A percentile compares a stretch with the other conserved stretches of the same genome.
phyloP scores from a whole-genome alignment of 1,140 invertebrate species.

The Venustaconcha ellipsiformis region DNA sequence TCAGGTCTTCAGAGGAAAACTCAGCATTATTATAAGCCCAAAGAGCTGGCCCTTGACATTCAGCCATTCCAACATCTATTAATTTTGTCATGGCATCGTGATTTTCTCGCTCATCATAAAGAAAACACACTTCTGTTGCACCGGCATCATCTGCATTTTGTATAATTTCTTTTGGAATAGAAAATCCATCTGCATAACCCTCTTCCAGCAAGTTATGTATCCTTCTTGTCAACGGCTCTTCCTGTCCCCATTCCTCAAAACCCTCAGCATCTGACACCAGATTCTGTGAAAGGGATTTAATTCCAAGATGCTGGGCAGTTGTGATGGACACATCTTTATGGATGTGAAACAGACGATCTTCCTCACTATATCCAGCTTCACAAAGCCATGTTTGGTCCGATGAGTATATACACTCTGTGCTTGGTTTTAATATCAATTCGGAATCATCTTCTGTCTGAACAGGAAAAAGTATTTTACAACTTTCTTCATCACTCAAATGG shows the following conservation, averaged over 20 bases:
- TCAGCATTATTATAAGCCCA: conserved; percentile 54
- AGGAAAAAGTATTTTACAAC: neutral
- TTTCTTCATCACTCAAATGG: conserved; percentile 2
- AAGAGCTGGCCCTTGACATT: conserved; percentile 49
- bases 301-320: conserved; percentile 35
- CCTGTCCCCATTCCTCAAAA: conserved; percentile 43
- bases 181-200: conserved; percentile 53
- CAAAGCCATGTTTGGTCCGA: conserved; percentile 1
- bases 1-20: conserved; percentile 47
- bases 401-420: conserved; percentile 22
- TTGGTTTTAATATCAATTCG: conserved; percentile 25
- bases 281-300: conserved; percentile 37
- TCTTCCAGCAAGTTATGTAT: conserved; percentile 31
- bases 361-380: conserved; percentile 33
- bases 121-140: conserved; percentile 56
- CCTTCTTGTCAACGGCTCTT: conserved; percentile 45
- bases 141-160: conserved; percentile 70
- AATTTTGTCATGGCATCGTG: conserved; percentile 36
- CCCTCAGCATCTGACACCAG: conserved; percentile 22
- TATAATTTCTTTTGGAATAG: conserved; percentile 59
- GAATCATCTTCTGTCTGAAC: conserved; percentile 13
- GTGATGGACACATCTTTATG: conserved; percentile 29
- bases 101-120: conserved; percentile 58
- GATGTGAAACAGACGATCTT: conserved; percentile 28
- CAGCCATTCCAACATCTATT: conserved; percentile 44